Conservation (phyloP, 2,888 invertebrate genomes). For the Eupsilia transversa region DNA sequence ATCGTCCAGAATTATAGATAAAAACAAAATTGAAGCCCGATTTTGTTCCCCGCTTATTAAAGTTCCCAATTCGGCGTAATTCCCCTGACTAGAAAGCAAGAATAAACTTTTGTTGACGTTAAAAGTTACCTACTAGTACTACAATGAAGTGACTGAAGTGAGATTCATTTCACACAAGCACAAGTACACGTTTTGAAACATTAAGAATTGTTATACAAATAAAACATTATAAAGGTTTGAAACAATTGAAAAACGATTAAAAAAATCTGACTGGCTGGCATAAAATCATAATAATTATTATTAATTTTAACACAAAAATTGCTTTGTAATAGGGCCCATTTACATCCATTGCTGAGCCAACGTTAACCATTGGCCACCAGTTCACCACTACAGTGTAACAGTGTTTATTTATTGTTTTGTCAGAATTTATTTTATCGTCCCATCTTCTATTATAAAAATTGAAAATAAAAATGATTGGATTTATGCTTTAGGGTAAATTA, state of each 20-base stretch:
- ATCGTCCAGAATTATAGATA: not conserved
- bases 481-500: not conserved
- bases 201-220: not conserved
- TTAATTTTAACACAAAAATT: not conserved
- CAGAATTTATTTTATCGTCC: not conserved
- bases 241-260: not conserved
- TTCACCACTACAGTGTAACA: too few species aligned
- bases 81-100: constrained; percentile 15
- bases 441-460: too few species aligned
- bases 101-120: constrained; percentile 21
- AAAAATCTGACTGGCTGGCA: not conserved
- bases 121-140: not conserved
- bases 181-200: not conserved
- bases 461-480: not conserved
- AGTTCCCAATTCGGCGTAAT: constrained; percentile 7
- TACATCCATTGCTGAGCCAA: not conserved
- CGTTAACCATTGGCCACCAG: not conserved
- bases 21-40: not conserved
- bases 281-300: not conserved
- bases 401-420: too few species aligned
- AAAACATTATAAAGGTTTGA: not conserved
- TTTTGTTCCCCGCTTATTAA: not conserved
- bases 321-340: too few species aligned
- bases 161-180: constrained; percentile 6
- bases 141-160: not conserved